phyloP scores from a whole-genome alignment of 1,140 invertebrate genomes.

The Chironomus striatipennis region DNA sequence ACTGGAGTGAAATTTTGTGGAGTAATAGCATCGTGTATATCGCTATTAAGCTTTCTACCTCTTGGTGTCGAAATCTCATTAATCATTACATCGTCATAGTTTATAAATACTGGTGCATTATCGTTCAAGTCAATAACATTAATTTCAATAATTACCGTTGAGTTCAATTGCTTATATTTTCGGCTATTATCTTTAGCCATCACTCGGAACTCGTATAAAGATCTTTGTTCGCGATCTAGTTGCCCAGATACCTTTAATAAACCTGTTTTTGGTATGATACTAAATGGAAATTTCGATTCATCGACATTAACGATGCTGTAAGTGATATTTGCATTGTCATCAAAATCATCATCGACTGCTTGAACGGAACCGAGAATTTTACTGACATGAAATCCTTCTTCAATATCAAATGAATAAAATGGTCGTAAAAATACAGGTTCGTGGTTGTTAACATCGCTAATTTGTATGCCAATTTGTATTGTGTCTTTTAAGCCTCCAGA shows the following conservation, averaged over 20 bases:
- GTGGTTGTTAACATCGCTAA: slow-evolving; percentile 81
- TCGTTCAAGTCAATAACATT: slow-evolving; percentile 75
- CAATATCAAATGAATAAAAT: slow-evolving; percentile 73
- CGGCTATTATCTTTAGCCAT: slow-evolving; percentile 65
- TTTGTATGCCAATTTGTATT: slow-evolving; percentile 54
- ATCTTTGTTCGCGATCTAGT: slow-evolving; percentile 66
- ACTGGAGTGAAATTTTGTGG: slow-evolving; percentile 45
- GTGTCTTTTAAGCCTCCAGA: slow-evolving; percentile 59
- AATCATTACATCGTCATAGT: slow-evolving; percentile 51
- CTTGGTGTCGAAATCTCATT: slow-evolving; percentile 25
- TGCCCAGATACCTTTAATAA: slow-evolving; percentile 63
- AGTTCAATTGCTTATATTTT: slow-evolving; percentile 49
- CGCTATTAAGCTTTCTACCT: slow-evolving; percentile 26
- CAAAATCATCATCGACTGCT: slow-evolving; percentile 66
- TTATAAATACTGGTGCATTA: slow-evolving; percentile 61
- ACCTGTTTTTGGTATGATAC: slow-evolving; percentile 62
- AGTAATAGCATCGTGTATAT: slow-evolving; percentile 29
- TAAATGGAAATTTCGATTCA: slow-evolving; percentile 58
- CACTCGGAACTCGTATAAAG: slow-evolving; percentile 63
- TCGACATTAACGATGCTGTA: slow-evolving; percentile 53
- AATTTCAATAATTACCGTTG: slow-evolving; percentile 65
- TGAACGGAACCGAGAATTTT: slow-evolving; percentile 63
- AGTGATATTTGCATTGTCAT: slow-evolving; percentile 63
- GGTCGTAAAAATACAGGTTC: slow-evolving; percentile 70
- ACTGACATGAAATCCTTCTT: slow-evolving; percentile 65